Base-by-base conservation (phyloP, 2,888 invertebrate genomes). In the Acanthosepion lycidas region DNA sequence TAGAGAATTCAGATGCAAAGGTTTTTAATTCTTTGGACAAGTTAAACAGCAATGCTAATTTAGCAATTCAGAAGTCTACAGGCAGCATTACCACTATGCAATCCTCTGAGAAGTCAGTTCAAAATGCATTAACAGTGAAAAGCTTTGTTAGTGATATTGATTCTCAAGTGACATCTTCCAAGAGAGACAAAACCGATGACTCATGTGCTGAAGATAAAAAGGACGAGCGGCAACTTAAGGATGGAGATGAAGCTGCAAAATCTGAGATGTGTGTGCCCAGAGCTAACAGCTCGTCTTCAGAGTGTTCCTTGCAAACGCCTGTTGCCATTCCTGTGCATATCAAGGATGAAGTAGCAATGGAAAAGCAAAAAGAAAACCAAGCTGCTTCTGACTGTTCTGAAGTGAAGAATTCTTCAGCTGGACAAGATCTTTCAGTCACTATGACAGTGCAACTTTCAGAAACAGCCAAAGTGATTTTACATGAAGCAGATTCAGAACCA, bases 11-110 rank as follows among this genome's bases (percentile, higher is more conserved):
- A 9, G 78, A 78, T 78, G 12, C 78, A 9, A 78, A 78, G 78
- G n/a, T 78, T n/a, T 78, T 78, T 78, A 78, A 78, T 78, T 78
- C 78, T 78, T 78, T 78, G 15, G 78, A 78, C n/a, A 78, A 78
- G n/a, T 78, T 78, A 9, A 78, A 64, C 9, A 28, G 28, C 12
- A n/a, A 78, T 78, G n/a, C 78, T n/a, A 15, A 28, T 28, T n/a
- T 78, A n/a, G 78, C 78, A 78, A n/a, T 28, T 9, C n/a, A 6
- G 15, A 78, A 15, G 12, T 78, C 28, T 78, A 78, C 78, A n/a
- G 78, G n/a, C 9, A 9, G 28, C 15, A 6, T 78, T 78, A n/a
- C 78, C 4, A 15, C n/a, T 78, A 18, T 78, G n/a, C 78, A 78
- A 15, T n/a, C 12, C 78, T n/a, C 12, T 18, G 78, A 78, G n/a